A percentile compares a stretch with the other conserved stretches of the same genome.
Conservation (phyloP, 1,140 invertebrate genomes). For the Chironomus striatipennis region DNA sequence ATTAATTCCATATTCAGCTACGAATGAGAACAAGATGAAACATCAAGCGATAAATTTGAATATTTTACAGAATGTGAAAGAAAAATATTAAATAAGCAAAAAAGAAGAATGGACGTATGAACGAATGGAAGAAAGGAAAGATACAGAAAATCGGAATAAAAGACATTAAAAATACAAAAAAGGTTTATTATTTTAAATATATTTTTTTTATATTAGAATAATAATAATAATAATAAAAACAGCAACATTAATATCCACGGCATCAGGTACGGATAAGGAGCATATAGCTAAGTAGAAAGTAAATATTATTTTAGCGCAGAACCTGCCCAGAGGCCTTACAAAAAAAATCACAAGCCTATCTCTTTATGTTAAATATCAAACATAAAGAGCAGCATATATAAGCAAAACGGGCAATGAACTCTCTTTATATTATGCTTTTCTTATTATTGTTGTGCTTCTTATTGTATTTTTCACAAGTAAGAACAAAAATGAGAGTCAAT, state of each 20-base stretch:
- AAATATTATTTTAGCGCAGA: background rate
- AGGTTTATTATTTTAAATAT: slow-evolving; percentile 18
- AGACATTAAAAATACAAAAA: slow-evolving; percentile 3
- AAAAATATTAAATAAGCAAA: too few species aligned
- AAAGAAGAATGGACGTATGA: too few species aligned
- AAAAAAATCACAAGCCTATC: background rate
- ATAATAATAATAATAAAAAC: background rate
- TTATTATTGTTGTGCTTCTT: background rate
- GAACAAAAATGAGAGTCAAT: background rate
- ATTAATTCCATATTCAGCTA: slow-evolving; percentile 9
- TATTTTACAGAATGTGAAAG: background rate
- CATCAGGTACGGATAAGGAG: background rate
- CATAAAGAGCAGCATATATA: background rate
- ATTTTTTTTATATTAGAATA: background rate
- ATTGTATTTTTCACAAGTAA: slow-evolving; percentile 17
- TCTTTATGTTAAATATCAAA: slow-evolving; percentile 20
- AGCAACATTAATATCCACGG: background rate
- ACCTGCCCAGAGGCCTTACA: background rate
- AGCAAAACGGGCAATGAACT: slow-evolving; percentile 19
- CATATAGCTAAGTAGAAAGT: background rate
- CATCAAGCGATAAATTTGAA: background rate
- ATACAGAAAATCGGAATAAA: background rate
- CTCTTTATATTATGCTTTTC: background rate
- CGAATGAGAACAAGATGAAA: background rate
- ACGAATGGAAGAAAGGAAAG: background rate